Evolutionary conservation across 2,797 vertebrate species (phyloP).

Genomic region (Gymnoscopelus microlampas): DNA sequence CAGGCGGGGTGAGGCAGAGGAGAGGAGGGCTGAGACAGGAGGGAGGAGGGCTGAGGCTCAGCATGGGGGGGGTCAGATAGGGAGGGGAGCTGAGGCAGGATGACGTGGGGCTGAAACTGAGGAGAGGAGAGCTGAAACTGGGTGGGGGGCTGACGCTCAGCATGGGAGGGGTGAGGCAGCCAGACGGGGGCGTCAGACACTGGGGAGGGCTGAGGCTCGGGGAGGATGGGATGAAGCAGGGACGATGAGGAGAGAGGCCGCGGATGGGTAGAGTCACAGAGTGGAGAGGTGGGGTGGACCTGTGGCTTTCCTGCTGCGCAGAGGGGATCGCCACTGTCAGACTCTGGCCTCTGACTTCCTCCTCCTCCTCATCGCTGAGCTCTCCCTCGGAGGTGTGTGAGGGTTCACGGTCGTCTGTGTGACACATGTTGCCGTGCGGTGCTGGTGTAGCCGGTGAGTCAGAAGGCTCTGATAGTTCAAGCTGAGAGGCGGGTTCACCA

Average conservation of each 20-base stretch:
- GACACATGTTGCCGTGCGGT: constrained; percentile 16
- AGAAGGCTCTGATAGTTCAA: constrained; percentile 42
- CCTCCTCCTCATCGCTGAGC: constrained; percentile 47
- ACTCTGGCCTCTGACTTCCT: neutral
- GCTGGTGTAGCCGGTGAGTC: constrained; percentile 26
- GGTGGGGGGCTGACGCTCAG: constrained; percentile 49
- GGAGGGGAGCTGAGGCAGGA: constrained; percentile 75
- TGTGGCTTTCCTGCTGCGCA: constrained; percentile 40
- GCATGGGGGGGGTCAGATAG: constrained; percentile 76
- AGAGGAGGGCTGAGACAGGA: constrained; percentile 66
- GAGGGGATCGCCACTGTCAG: constrained; percentile 7
- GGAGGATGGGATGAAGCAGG: constrained; percentile 53
- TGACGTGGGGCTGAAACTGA: constrained; percentile 73
- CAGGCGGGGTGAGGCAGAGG: constrained; percentile 64
- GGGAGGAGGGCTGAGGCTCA: constrained; percentile 72
- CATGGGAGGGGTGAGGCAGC: constrained; percentile 50
- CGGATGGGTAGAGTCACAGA: constrained; percentile 46
- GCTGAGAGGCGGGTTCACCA: constrained; percentile 30
- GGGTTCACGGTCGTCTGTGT: constrained; percentile 32
- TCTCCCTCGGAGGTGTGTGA: constrained; percentile 50
- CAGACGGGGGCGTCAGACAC: constrained; percentile 65
- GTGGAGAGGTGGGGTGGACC: constrained; percentile 35
- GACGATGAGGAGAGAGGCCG: constrained; percentile 61
- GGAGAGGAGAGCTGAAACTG: constrained; percentile 64
- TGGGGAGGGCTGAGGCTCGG: constrained; percentile 67